Base-by-base conservation (phyloP, 2,888 invertebrate species). In the Plagodis dolabraria region DNA sequence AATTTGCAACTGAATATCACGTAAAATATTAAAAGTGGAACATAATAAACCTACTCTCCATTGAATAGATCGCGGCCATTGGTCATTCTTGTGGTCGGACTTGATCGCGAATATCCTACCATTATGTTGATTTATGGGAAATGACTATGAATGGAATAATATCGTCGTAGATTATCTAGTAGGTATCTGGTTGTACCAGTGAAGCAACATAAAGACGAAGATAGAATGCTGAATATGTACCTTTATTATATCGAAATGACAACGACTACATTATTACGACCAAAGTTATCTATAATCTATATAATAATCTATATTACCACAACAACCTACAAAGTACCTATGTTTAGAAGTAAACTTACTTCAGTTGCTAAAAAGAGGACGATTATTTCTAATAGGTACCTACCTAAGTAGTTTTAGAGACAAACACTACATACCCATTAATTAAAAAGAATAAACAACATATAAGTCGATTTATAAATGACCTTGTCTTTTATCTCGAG, bases 1-100 rank as follows among this genome's bases (percentile, higher is more conserved):
- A 57, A 53, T 63, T 64, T 64, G 57, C 49, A 54, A 54, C 57
- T 55, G 55, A 63, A 58, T 48, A 67, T 69, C 74, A 77, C 77
- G 78, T 79, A 75, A 69, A 76, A 77, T 33, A 75, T 77, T 74
- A 71, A 69, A 67, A 65, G 53, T 57, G 53, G 66, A 65, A 57
- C 63, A 67, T 52, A 70, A 66, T 58, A 53, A 66, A 61, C 44
- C 58, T 57, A 42, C 64, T 63, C 62, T 65, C 68, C 65, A 68
- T 69, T 49, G 64, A 60, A 43, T 12, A 60, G 47, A 62, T 66
- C 63, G 67, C 65, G 54, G 66, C 60, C 68, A 65, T 68, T 72
- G 56, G 35, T 48, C 40, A 57, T 73, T 76, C 61, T 70, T 75
- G 81, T 71, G 80, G 81, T 79, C 64, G 68, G 56, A 51, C 63